Conservation (phyloP, 2,797 vertebrate species). For the Gouania willdenowi region DNA sequence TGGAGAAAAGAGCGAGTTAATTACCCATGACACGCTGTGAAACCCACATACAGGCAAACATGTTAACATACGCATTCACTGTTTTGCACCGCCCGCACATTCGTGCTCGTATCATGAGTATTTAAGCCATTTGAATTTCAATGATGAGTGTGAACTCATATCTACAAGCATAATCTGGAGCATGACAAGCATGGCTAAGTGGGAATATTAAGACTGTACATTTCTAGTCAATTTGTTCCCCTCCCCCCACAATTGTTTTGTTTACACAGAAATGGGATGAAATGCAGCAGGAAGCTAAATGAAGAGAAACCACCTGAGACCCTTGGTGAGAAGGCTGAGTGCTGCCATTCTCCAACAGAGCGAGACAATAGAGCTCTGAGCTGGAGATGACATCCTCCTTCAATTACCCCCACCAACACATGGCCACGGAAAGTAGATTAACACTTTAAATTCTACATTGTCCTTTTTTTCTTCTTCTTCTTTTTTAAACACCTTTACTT, state of each 20-base stretch:
- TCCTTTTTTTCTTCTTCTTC: too few relatives aligned
- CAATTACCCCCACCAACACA: slow-evolving; percentile 51
- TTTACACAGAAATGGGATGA: slow-evolving; percentile 46
- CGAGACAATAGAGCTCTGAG: slow-evolving; percentile 48
- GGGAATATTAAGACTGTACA: slow-evolving; percentile 26
- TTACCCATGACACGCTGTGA: slow-evolving; percentile 9
- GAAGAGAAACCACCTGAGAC: slow-evolving; percentile 62
- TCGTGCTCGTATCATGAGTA: neutral
- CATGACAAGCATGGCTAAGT: slow-evolving; percentile 15
- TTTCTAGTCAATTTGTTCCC: slow-evolving; percentile 14
- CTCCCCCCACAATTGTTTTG: slow-evolving; percentile 35
- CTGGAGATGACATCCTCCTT: slow-evolving; percentile 34
- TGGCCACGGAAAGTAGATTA: slow-evolving; percentile 47
- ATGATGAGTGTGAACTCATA: slow-evolving; percentile 13
- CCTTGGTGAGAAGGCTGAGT: slow-evolving; percentile 44
- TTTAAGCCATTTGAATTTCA: slow-evolving; percentile 15
- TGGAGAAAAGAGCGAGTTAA: neutral
- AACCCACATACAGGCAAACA: neutral
- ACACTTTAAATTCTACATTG: slow-evolving; percentile 18
- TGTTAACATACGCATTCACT: too few relatives aligned
- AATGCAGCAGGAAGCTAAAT: slow-evolving; percentile 42
- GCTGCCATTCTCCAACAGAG: slow-evolving; percentile 52
- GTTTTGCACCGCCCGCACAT: neutral
- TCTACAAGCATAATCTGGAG: slow-evolving; percentile 7
- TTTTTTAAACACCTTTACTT: too few relatives aligned